These are phyloP conservation scores for Actinemys pallida DNA, from an alignment of 2,113 vertebrate species.

Conservation along the genomic window DNA sequence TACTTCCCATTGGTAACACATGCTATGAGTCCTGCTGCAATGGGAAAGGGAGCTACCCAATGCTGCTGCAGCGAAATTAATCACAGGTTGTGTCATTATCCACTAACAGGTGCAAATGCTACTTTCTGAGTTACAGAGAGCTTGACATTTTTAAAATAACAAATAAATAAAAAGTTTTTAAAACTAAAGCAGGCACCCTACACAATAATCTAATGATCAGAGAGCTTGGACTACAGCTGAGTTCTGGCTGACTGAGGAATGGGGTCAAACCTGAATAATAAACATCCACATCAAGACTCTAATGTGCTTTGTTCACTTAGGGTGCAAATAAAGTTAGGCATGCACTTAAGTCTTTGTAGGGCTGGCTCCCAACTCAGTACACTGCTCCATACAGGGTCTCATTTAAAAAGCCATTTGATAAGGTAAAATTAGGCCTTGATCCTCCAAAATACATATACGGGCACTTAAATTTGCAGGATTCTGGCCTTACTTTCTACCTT, in stretches of 20 bases:
- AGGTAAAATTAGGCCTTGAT: neutral
- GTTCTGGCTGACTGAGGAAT: constrained; percentile 4
- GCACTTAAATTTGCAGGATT: neutral
- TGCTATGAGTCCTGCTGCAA: neutral
- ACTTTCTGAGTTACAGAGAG: constrained; percentile 19
- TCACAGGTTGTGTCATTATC: constrained; percentile 28
- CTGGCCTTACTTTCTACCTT: neutral
- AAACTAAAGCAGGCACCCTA: constrained; percentile 12
- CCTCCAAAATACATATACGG: fast-evolving
- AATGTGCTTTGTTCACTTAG: neutral
- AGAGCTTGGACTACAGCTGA: neutral
- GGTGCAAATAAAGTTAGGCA: neutral
- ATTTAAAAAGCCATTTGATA: neutral
- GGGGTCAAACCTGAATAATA: constrained; percentile 21
- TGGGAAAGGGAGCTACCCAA: constrained; percentile 5
- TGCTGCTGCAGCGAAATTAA: constrained; percentile 17
- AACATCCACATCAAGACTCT: neutral
- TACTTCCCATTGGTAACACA: neutral
- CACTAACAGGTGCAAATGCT: constrained; percentile 33
- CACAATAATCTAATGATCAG: constrained; percentile 55
- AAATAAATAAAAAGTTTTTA: constrained; percentile 53
- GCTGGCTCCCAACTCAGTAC: neutral
- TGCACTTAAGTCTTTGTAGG: neutral
- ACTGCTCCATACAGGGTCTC: neutral
- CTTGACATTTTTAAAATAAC: constrained; percentile 57